Evolutionary conservation across 2,113 vertebrate species (phyloP).

Genomic region (Rutilus rutilus): DNA sequence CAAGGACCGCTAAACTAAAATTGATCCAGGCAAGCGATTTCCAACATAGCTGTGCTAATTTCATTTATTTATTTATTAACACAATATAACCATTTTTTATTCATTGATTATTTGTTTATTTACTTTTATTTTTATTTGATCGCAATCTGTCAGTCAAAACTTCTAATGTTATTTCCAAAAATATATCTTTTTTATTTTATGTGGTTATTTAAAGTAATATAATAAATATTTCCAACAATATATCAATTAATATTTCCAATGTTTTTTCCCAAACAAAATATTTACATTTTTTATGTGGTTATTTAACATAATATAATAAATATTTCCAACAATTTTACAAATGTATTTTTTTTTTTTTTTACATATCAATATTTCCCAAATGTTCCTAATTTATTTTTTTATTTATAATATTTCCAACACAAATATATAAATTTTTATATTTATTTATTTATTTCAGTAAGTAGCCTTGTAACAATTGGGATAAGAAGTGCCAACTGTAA

Average conservation of each 20-base stretch:
- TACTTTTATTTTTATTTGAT: too few species aligned
- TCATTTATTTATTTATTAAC: neutral
- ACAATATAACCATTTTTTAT: neutral
- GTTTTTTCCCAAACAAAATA: neutral
- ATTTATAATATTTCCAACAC: neutral
- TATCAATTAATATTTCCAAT: neutral
- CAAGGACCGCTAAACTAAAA: neutral
- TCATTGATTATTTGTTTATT: too few species aligned
- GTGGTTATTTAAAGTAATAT: neutral
- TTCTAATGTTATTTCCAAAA: neutral
- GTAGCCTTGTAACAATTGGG: neutral
- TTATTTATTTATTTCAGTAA: conserved; percentile 9
- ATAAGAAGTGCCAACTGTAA: neutral
- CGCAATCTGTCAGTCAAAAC: too few species aligned
- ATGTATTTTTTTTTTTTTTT: neutral
- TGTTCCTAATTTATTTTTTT: neutral
- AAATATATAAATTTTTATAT: neutral
- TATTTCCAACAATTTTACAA: neutral
- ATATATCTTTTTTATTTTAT: neutral
- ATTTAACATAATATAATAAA: neutral
- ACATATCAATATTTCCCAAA: too few species aligned
- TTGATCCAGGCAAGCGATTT: neutral
- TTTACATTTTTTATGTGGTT: too few species aligned
- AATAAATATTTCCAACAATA: neutral
- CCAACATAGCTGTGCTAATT: neutral